Base-by-base conservation (phyloP, 2,888 invertebrate genomes). In the Brassicogethes aeneus region DNA sequence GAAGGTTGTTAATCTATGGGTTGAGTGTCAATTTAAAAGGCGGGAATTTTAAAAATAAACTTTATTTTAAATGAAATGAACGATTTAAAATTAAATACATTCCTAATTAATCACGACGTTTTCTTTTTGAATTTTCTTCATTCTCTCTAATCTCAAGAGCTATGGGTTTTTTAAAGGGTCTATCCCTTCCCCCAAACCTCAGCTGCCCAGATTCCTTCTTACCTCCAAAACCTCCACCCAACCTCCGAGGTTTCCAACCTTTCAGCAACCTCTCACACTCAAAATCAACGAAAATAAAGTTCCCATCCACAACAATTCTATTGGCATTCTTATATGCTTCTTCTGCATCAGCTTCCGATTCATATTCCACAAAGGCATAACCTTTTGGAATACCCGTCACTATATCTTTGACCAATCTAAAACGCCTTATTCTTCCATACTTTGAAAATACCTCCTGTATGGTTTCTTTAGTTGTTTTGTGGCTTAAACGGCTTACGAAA, bases 211-310 rank as follows among this genome's bases (percentile, higher is more conserved):
- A 85, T 64, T 88, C 86, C 56, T 85, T 89, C 49, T 75, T 77
- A 0, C 92, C 92, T 2, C 89, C 89, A 59, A 90, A 84, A 10
- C 92, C 92, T 12, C 92, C 92, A 2, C 92, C 92, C 3, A 91
- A 69, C 47, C 92, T 68, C 47, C 92, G 72, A 2, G 92, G 92
- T 59, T 80, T 78, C 92, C 92, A 92, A 1, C 88, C 88, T 42
- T 73, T 72, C 55, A 88, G 61, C 5, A 66, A 58, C 43, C 89
- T 72, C 60, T 80, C 83, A 52, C 79, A 80, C 65, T 90, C 90
- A 54, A 75, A 76, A 63, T 92, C 90, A 2, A 86, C 81, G 54
- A 90, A 73, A 17, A 91, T 70, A 59, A 77, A 76, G 15, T 73
- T 71, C 2, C 82, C 82, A 58, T 88, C 85, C 32, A 91, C 64